Percentiles rank a stretch among this genome's conserved stretches.
phyloP scores from a whole-genome alignment of 2,888 invertebrate species.

The Chrysodeixis includens region DNA sequence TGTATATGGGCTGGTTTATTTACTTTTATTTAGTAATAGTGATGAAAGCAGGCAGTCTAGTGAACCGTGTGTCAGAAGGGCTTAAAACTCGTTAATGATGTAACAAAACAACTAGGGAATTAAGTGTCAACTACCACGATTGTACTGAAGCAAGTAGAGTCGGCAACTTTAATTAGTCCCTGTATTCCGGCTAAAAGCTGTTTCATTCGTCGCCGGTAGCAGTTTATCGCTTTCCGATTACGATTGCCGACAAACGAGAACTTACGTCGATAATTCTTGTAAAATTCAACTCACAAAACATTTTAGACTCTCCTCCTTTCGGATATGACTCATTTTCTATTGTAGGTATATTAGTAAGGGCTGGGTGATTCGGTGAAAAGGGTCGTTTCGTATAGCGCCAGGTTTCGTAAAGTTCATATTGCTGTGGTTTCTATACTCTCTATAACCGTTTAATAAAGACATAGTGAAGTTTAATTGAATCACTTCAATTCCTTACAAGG shows the following conservation, averaged over 20 bases:
- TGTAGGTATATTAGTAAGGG: conserved; percentile 1
- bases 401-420: conserved; percentile 33
- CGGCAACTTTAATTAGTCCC: conserved; percentile 60
- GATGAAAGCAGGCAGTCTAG: too few species aligned
- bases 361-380: conserved; percentile 13
- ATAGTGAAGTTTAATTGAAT: not conserved
- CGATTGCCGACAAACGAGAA: conserved; percentile 47
- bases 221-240: conserved; percentile 63
- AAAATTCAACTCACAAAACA: conserved; percentile 14
- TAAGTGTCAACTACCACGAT: conserved; percentile 60
- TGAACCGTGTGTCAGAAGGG: conserved; percentile 28
- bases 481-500: not conserved
- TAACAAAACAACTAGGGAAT: conserved; percentile 56
- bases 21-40: too few species aligned
- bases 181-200: conserved; percentile 45
- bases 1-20: too few species aligned
- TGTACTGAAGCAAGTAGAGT: conserved; percentile 55
- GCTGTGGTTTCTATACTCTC: conserved; percentile 10
- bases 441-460: conserved; percentile 8
- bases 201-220: conserved; percentile 56
- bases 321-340: conserved; percentile 13
- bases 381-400: conserved; percentile 19
- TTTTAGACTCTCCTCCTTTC: conserved; percentile 17
- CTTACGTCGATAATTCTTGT: conserved; percentile 31
- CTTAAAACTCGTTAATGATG: conserved; percentile 50